Base-by-base conservation (phyloP, 2,113 vertebrate species). In the Bubo bubo region DNA sequence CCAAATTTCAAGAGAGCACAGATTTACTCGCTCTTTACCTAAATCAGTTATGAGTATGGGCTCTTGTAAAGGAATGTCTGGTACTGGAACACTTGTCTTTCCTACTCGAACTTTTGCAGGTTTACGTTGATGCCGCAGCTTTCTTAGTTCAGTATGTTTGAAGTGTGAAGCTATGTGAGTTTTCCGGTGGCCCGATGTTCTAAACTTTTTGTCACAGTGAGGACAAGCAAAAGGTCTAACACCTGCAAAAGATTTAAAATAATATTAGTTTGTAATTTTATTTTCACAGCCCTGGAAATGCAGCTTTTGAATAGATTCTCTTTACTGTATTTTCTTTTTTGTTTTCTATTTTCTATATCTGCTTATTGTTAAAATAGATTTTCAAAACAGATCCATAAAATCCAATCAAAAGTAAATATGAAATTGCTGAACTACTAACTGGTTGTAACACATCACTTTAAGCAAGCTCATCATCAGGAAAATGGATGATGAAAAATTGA, bases 11-110 rank as follows among this genome's bases (percentile, higher is more conserved):
- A 53, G 28, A 41, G 2, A 76, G 10, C 2, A 27, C 1, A 6
- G 39, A 83, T 64, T 67, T 45, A 88, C 37, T 60, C 0, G 9
- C 27, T 67, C n/a, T 88, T 97, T 98, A 99, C 99, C 99, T 80
- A 99, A 97, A 97, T 99, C 99, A 12, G 99, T 99, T 96, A 99
- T 99, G 92, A 99, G 99, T 83, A 99, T 99, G 16, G 99, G 99
- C n/a, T 99, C 99, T 90, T 99, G 99, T 92, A 99, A 96, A 86
- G 99, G 99, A 62, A 99, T 99, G 15, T 99, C 99, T 7, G 99
- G 98, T 41, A 99, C 98, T 8, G 99, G 98, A 73, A 98, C 94
- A 68, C 71, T 99, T 15, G 97, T 98, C 97, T 99, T 99, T 96
- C 99, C 99, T 19, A 98, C 97, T 60, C 99, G 99, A 64, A 98